Conservation (phyloP, 1,140 invertebrate genomes). For the Ridgeia piscesae region DNA sequence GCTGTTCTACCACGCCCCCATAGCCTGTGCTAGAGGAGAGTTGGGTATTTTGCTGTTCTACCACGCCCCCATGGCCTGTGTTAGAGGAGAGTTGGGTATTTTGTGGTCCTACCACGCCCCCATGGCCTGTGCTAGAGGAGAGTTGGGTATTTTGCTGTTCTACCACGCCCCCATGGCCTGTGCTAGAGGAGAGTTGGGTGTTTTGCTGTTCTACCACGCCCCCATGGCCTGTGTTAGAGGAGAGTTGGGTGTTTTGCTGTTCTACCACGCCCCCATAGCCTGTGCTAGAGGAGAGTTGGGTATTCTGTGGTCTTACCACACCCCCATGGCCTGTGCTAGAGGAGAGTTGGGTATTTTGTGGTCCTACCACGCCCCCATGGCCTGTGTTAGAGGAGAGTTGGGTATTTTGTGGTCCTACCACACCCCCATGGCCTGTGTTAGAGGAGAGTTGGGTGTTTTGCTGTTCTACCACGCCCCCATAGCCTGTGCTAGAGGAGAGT, state of each 20-base stretch:
- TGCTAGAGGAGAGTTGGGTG: background rate
- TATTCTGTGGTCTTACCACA: background rate
- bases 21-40: background rate
- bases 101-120: background rate
- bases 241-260: background rate
- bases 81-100: background rate
- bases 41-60: background rate
- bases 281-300: background rate
- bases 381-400: background rate
- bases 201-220: background rate
- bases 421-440: no score
- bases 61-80: no score
- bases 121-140: background rate
- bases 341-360: no score
- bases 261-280: background rate
- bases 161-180: no score
- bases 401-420: background rate
- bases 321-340: no score
- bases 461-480: background rate
- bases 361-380: background rate
- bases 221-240: no score
- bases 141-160: background rate
- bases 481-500: background rate
- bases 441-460: no score
- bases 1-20: background rate